Evolutionary conservation across 2,113 vertebrate genomes (phyloP).

Genomic region (Mesembrinibis cayennensis): DNA sequence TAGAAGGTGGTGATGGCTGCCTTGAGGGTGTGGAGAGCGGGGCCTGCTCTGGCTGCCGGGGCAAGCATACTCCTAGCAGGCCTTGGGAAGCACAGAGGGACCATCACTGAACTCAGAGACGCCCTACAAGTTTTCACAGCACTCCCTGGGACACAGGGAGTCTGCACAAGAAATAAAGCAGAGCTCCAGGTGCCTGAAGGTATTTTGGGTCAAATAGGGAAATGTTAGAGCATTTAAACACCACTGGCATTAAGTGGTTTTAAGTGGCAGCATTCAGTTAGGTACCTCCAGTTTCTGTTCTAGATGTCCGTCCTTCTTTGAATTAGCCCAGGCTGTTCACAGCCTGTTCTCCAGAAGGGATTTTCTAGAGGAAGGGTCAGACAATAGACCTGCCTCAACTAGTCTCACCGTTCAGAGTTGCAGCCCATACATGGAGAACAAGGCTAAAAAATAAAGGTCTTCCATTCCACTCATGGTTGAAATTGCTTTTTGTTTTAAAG

Average conservation of each 20-base stretch:
- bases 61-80: background rate
- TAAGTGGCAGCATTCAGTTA: background rate
- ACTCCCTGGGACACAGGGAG: background rate
- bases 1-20: background rate
- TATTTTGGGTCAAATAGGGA: background rate
- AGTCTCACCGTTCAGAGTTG: background rate
- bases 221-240: background rate
- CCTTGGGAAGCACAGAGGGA: background rate
- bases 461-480: background rate
- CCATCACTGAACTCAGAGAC: rapidly evolving
- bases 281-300: background rate
- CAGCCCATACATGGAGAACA: background rate
- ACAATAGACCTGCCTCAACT: background rate
- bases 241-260: background rate
- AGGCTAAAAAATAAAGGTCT: background rate
- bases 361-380: background rate
- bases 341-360: background rate
- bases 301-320: background rate
- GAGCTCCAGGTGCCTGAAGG: background rate
- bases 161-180: background rate
- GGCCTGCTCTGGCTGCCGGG: background rate
- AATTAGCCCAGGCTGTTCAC: background rate
- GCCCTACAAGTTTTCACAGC: background rate
- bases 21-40: background rate
- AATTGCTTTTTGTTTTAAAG: background rate